Base-by-base conservation (phyloP, 2,113 vertebrate genomes). In the Sminthopsis crassicaudata region DNA sequence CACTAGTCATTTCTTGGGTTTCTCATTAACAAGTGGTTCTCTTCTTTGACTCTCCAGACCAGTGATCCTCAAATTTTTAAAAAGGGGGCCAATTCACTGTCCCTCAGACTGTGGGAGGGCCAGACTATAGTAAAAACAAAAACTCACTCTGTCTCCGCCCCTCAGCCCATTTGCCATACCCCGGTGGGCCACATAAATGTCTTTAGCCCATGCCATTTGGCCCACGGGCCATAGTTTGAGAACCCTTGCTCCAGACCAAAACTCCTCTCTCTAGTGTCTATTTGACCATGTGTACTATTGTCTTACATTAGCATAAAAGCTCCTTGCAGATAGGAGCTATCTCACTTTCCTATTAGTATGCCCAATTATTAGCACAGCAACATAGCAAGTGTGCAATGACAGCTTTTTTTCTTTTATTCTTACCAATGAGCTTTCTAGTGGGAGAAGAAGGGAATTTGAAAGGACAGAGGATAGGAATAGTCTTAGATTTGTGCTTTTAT, bases 331-430 rank as follows among this genome's bases (percentile, higher is more conserved):
- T 96, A 90, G 0, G 0, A 95, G 89, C 95, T 95, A 46, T 53
- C 92, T 26, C 91, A 94, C 90, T 91, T 0, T 89, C 48, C 55
- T 98, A 23, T 93, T 95, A 76, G n/a, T 94, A 53, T 96, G 98
- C 97, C 36, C 16, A 84, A 22, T 42, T 84, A 19, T 84, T 84
- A 11, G 27, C 7, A 36, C 84, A 93, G 67, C 55, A 84, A 84
- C 36, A 42, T 42, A 8, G 6, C 19, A 84, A 84, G 8, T 84
- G 36, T 7, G 42, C 11, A 42, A 42, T 84, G n/a, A 42, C 0
- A 19, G 67, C 19, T 23, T 36, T 42, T 76, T 84, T 84, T 55
- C n/a, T 42, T 84, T 84, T 23, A 84, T 42, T 84, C n/a, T 23
- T 23, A 84, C n/a, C 67, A 84, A 42, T 7, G 42, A 16, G 19